Percentiles rank a stretch among this genome's conserved stretches.
These are phyloP conservation scores for Actinopyga echinites DNA, from an alignment of 53 echinoderm and acorn worm genomes.

Conservation along the genomic window DNA sequence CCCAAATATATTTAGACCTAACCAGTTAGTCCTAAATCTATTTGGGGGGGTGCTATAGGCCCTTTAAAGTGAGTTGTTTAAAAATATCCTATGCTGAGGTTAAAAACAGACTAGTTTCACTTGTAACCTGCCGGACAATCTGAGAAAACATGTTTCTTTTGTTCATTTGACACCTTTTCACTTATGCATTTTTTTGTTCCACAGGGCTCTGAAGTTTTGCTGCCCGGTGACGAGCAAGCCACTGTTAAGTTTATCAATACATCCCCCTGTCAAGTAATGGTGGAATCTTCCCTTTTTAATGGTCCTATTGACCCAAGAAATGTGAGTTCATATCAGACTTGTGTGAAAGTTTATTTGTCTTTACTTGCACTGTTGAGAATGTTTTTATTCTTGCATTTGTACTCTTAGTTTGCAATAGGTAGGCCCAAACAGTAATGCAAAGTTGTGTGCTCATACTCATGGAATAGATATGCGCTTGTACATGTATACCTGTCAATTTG, in stretches of 20 bases:
- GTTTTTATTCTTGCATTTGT: too few relatives aligned
- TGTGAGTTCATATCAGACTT: slow-evolving; percentile 41
- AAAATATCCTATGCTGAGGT: too few relatives aligned
- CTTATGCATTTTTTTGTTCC: neutral
- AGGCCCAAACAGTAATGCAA: too few relatives aligned
- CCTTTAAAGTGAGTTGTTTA: too few relatives aligned
- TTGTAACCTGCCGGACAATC: too few relatives aligned
- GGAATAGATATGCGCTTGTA: neutral
- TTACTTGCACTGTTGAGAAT: too few relatives aligned
- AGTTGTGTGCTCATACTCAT: neutral
- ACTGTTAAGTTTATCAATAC: slow-evolving; percentile 80
- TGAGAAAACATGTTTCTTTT: neutral
- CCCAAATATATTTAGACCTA: too few relatives aligned
- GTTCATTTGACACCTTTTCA: neutral
- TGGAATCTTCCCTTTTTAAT: slow-evolving; percentile 61
- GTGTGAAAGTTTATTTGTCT: too few relatives aligned
- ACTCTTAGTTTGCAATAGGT: too few relatives aligned
- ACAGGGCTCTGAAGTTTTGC: slow-evolving; percentile 66
- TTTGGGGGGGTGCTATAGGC: too few relatives aligned
- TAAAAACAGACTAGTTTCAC: too few relatives aligned
- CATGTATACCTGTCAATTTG: neutral
- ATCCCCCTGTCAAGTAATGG: slow-evolving; percentile 72
- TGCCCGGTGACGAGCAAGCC: slow-evolving; percentile 65
- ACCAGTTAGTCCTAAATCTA: too few relatives aligned
- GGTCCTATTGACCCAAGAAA: slow-evolving; percentile 60